Percentiles rank a stretch among this genome's conserved stretches.
Conservation (phyloP, 2,888 invertebrate species). For the Hydraecia micacea region DNA sequence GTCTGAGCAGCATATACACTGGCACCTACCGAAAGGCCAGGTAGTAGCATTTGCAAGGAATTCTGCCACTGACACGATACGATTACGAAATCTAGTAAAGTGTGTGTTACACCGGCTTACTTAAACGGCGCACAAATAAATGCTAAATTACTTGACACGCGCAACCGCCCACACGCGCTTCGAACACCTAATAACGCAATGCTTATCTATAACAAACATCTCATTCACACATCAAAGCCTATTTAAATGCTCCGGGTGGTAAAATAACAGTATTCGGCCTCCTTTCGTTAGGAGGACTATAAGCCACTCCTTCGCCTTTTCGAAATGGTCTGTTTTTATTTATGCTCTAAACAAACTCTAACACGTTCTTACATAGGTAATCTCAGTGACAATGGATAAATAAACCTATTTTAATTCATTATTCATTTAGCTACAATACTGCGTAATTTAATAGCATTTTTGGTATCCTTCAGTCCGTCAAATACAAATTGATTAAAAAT, state of each 20-base stretch:
- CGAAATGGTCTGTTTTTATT: constrained; percentile 4
- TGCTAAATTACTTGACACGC: constrained; percentile 40
- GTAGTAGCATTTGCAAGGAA: constrained; percentile 38
- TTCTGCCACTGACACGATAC: constrained; percentile 32
- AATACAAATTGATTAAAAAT: not conserved
- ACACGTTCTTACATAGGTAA: not conserved
- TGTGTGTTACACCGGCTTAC: constrained; percentile 10
- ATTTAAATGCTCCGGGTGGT: constrained; percentile 80
- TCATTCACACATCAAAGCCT: constrained; percentile 83
- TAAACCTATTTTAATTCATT: not conserved
- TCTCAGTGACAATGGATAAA: not conserved
- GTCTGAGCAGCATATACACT: not conserved
- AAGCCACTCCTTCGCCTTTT: constrained; percentile 1
- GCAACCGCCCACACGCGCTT: constrained; percentile 44
- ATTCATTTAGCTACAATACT: not conserved
- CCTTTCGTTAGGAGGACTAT: not conserved
- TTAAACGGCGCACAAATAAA: constrained; percentile 39
- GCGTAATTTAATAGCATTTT: no score
- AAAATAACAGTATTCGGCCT: constrained; percentile 71
- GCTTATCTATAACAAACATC: constrained; percentile 73
- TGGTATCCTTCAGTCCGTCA: not conserved
- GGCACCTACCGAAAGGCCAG: constrained; percentile 34
- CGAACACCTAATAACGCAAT: constrained; percentile 57
- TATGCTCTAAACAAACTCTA: not conserved
- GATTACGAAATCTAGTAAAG: constrained; percentile 29